These are phyloP conservation scores for Apus apus DNA, from an alignment of 2,113 vertebrate species.

Conservation along the genomic window DNA sequence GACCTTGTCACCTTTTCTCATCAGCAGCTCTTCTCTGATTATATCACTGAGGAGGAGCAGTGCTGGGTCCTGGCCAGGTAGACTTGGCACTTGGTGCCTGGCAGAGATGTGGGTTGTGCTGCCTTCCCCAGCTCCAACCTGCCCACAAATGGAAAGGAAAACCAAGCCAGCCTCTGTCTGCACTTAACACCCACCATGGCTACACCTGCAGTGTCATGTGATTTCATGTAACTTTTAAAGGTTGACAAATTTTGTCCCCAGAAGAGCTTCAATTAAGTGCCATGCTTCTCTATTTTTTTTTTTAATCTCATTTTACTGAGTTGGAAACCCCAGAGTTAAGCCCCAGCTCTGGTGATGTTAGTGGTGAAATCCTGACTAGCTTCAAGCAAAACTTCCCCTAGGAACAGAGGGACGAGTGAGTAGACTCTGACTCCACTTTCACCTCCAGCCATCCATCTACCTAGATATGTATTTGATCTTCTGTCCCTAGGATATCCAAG, in stretches of 20 bases:
- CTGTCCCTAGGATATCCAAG: background rate
- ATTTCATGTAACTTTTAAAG: background rate
- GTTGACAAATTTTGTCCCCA: background rate
- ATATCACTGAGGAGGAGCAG: slow-evolving; percentile 22
- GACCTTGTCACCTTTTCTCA: background rate
- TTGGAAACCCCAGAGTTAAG: background rate
- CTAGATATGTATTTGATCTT: background rate
- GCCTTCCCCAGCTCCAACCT: background rate
- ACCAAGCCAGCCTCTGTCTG: background rate
- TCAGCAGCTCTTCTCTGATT: slow-evolving; percentile 10
- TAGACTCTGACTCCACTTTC: background rate
- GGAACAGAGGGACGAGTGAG: background rate
- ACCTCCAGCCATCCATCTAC: slow-evolving; percentile 2
- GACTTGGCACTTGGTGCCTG: slow-evolving; percentile 33
- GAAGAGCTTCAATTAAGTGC: background rate
- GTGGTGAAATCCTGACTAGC: background rate
- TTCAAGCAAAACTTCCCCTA: background rate
- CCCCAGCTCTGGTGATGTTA: background rate
- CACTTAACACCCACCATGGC: accelerated
- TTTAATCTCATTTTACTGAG: background rate
- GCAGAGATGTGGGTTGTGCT: background rate
- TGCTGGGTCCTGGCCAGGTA: slow-evolving; percentile 49
- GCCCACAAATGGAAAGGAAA: background rate
- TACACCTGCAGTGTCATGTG: background rate
- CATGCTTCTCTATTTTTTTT: accelerated